A percentile compares a stretch with the other conserved stretches of the same genome.
Evolutionary conservation across 2,113 vertebrate species (phyloP).

Genomic region (Ceyx cyanopectus): DNA sequence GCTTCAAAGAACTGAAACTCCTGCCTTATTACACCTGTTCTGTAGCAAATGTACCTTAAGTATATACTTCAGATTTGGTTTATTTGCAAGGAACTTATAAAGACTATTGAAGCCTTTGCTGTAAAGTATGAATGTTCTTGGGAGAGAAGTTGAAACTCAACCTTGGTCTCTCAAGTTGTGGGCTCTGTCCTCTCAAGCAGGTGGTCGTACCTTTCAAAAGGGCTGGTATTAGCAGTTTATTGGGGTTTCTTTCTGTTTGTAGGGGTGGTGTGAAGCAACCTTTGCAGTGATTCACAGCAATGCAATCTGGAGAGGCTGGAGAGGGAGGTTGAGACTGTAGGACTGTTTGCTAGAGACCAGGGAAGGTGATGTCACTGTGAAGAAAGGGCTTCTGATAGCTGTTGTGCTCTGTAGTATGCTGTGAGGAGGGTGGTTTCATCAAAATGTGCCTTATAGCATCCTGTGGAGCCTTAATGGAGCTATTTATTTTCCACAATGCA

Average conservation of each 20-base stretch:
- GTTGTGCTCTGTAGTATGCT: not conserved
- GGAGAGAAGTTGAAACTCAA: not conserved
- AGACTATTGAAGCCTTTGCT: not conserved
- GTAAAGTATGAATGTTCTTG: not conserved
- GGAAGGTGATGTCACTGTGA: not conserved
- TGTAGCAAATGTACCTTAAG: not conserved
- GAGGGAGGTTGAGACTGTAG: not conserved
- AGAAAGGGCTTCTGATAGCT: not conserved
- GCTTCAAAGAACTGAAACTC: not conserved
- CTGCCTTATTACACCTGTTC: not conserved
- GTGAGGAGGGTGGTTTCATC: not conserved
- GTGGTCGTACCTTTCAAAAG: not conserved
- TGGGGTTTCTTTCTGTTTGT: not conserved
- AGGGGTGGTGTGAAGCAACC: not conserved
- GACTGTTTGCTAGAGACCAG: not conserved
- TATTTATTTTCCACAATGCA: not conserved
- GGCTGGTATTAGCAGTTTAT: rapidly evolving
- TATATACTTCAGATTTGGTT: not conserved
- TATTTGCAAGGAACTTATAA: not conserved
- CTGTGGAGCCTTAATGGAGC: not conserved
- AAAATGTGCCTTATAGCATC: not conserved
- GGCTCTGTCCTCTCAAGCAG: not conserved
- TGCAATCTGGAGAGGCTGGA: not conserved
- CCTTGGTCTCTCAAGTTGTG: not conserved
- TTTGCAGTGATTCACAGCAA: not conserved